Percentiles rank a stretch among this genome's conserved stretches.
These are phyloP conservation scores for Coluber constrictor DNA, from an alignment of 2,797 vertebrate species.

Conservation along the genomic window DNA sequence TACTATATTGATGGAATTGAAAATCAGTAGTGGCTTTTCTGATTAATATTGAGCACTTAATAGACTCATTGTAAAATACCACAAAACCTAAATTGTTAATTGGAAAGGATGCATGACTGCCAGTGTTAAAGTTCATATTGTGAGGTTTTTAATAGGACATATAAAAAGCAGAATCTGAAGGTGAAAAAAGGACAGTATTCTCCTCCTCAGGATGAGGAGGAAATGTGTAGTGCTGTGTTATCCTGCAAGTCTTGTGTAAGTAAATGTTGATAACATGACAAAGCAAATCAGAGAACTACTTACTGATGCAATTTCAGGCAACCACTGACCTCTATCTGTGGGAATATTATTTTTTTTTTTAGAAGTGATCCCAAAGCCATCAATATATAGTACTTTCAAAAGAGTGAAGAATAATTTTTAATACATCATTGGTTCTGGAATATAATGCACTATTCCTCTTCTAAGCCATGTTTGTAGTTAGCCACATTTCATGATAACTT, in stretches of 20 bases:
- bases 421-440: background rate
- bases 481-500: background rate
- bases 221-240: conserved; percentile 19
- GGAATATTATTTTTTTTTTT: conserved; percentile 75
- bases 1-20: conserved; percentile 65
- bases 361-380: conserved; percentile 59
- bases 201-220: background rate
- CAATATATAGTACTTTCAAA: conserved; percentile 54
- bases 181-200: background rate
- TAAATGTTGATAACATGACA: conserved; percentile 73
- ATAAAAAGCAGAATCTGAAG: conserved; percentile 24
- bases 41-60: conserved; percentile 60
- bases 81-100: conserved; percentile 54
- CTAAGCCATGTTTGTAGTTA: background rate
- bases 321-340: conserved; percentile 76
- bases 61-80: conserved; percentile 49
- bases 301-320: conserved; percentile 79
- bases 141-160: conserved; percentile 46
- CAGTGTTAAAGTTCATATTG: conserved; percentile 59
- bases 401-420: conserved; percentile 20
- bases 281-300: conserved; percentile 58
- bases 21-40: conserved; percentile 58
- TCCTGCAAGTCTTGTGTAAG: conserved; percentile 54
- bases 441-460: background rate
- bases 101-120: conserved; percentile 51